Percentiles rank a stretch among this genome's conserved stretches.
Evolutionary conservation across 2,797 vertebrate genomes (phyloP).

Genomic region (Ceryle rudis): DNA sequence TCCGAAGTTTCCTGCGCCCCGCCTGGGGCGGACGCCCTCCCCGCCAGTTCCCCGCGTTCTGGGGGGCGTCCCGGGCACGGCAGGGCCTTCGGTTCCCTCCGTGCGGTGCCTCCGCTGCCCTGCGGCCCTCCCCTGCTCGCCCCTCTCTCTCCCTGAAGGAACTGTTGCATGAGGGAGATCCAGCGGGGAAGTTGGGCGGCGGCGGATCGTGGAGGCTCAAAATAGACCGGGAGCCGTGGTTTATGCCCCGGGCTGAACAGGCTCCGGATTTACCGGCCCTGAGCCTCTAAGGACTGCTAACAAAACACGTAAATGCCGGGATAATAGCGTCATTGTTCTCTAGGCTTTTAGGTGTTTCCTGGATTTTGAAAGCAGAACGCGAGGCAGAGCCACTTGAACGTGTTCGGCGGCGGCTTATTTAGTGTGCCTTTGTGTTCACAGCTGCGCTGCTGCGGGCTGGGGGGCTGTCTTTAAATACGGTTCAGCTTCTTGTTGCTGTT

Average conservation of each 20-base stretch:
- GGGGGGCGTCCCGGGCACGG: background rate
- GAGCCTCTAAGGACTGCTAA: background rate
- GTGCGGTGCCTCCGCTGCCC: background rate
- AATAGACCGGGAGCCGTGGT: background rate
- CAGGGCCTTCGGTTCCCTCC: background rate
- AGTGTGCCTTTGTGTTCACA: background rate
- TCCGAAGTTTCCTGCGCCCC: background rate
- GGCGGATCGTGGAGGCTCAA: background rate
- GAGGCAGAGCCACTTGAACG: background rate
- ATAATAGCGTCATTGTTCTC: background rate
- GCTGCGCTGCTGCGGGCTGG: background rate
- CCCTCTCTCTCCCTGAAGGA: background rate
- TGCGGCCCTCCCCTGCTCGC: background rate
- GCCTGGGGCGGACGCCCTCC: too few species aligned
- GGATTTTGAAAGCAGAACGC: background rate
- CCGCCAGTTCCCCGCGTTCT: too few species aligned
- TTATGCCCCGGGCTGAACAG: background rate
- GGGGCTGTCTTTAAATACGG: background rate
- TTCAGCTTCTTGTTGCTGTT: background rate
- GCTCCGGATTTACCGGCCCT: background rate
- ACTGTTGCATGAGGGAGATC: background rate
- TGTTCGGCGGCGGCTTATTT: background rate
- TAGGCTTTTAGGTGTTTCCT: background rate
- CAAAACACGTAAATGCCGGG: background rate
- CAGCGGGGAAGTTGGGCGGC: slow-evolving; percentile 3